Base-by-base conservation (phyloP, 1,140 invertebrate species). In the Adelges cooleyi region DNA sequence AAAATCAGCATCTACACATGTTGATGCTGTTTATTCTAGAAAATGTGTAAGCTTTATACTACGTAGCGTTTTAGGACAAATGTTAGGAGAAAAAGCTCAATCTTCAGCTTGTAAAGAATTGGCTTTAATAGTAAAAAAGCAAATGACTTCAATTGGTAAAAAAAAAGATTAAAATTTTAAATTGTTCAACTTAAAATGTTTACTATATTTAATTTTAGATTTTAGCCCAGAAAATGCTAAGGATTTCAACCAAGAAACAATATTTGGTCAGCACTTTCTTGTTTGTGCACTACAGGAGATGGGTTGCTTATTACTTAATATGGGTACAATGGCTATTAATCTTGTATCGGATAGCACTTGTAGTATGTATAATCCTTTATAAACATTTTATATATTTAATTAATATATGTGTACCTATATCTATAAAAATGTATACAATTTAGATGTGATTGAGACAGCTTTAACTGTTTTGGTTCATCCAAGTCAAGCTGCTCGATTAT, bases 1-100 rank as follows among this genome's bases (percentile, higher is more conserved):
- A 1, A 95, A 93, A 77, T 90, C 92, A 13, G 90, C 92, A 0
- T 89, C 88, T 11, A 92, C 92, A 0, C 95, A 98, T 73, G 90
- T 98, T 6, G 96, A 99, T 77, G 93, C 93, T 29, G 93, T 99
- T 3, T 97, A 97, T 76, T 96, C 94, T 1, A 80, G 96, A 68
- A 96, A 97, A 77, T 99, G 96, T 75, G 89, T 99, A 48, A 91
- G 89, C 72, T 99, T 96, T 74, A 95, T 99, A 71, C 78, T 98
- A 44, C 81, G 92, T 38, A 87, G 90, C 65, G 86, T 92, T 2
- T 80, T 98, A 33, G 95, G 95, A 6, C 87, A 89, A 73, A 86
- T 98, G 80, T 80, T 99, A 1, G 88, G 92, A 0, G 96, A 99
- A 78, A 95, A 95, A 72, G 92, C 94, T 49, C 96, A 99, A 77